phyloP scores from a whole-genome alignment of 2,888 invertebrate species.

The Drosophila flavopinicola region DNA sequence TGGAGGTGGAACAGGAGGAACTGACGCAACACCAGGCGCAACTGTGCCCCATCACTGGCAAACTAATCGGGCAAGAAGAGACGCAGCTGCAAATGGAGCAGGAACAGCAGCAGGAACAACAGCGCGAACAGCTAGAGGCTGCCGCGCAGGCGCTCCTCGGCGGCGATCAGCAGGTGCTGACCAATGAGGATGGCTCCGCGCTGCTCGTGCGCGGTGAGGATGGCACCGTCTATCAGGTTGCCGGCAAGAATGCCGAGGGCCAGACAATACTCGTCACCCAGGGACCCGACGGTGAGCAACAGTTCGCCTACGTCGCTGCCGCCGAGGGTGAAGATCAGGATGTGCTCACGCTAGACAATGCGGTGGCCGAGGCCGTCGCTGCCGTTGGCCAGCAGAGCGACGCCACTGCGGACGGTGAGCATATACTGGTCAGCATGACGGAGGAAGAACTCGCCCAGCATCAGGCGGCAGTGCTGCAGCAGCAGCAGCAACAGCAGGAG shows the following conservation, averaged over 20 bases:
- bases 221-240: constrained; percentile 88
- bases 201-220: constrained; percentile 93
- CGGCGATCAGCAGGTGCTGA: constrained; percentile 83
- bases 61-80: constrained; percentile 86
- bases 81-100: constrained; percentile 71
- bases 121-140: constrained; percentile 76
- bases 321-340: constrained; percentile 86
- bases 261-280: constrained; percentile 90
- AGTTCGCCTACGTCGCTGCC: constrained; percentile 88
- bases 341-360: constrained; percentile 84
- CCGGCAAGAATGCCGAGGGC: constrained; percentile 92
- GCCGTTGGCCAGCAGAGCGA: constrained; percentile 81
- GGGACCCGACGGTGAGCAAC: constrained; percentile 90
- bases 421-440: constrained; percentile 82
- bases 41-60: constrained; percentile 89
- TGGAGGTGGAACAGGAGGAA: constrained; percentile 69
- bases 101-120: constrained; percentile 77
- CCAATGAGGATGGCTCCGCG: constrained; percentile 87
- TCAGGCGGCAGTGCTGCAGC: constrained; percentile 73
- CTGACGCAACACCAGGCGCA: constrained; percentile 84
- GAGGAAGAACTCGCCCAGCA: constrained; percentile 81
- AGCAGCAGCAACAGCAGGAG: constrained; percentile 47
- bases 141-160: constrained; percentile 77
- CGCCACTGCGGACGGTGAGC: constrained; percentile 70
- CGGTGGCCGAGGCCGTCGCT: constrained; percentile 84